A percentile compares a stretch with the other conserved stretches of the same genome.
Conservation (phyloP, 1,140 invertebrate genomes). For the Aricia agestis region DNA sequence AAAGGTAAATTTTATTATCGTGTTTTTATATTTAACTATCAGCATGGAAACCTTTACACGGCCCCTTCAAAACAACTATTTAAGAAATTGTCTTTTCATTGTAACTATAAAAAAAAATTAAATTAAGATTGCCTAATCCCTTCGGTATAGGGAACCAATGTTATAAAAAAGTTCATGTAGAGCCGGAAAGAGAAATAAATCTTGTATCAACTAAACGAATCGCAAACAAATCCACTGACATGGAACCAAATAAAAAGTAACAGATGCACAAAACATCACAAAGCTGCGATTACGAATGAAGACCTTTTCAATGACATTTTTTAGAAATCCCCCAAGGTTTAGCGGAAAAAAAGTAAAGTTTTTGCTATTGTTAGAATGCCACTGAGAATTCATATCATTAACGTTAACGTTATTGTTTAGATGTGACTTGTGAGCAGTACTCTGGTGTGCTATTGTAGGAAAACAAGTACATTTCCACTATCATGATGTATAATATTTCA, state of each 20-base stretch:
- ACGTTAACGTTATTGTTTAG: background rate
- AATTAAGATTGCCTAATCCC: no score
- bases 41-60: background rate
- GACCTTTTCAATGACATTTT: constrained; percentile 3
- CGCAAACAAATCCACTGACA: background rate
- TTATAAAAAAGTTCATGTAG: no score
- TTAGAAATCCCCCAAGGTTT: background rate
- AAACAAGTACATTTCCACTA: background rate
- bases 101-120: no score
- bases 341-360: background rate
- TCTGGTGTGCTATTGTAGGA: background rate
- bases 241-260: background rate
- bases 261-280: background rate
- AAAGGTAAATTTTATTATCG: constrained; percentile 14
- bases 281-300: background rate
- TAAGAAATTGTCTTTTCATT: no score
- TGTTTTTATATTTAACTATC: constrained; percentile 5
- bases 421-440: background rate
- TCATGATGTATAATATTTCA: background rate
- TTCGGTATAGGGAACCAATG: no score
- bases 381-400: constrained; percentile 1
- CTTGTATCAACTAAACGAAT: no score
- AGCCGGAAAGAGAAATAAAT: no score
- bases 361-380: background rate
- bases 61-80: background rate